These are phyloP conservation scores for Pharmacophagus antenor DNA, from an alignment of 2,888 invertebrate species.

Conservation along the genomic window DNA sequence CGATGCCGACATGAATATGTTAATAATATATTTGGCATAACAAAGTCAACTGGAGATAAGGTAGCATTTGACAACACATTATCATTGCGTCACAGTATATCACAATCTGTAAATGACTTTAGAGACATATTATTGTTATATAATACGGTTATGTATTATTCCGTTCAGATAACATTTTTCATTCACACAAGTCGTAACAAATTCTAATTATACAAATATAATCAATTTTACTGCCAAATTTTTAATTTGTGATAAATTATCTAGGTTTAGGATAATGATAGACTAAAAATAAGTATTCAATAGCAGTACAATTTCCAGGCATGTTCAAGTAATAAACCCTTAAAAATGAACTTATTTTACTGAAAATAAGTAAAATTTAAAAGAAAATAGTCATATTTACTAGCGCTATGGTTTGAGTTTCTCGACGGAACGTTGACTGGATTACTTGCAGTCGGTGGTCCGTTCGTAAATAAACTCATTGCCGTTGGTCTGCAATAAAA, in stretches of 20 bases:
- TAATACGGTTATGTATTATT: background rate
- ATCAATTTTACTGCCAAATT: too few species aligned
- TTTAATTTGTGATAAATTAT: too few species aligned
- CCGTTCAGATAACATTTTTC: background rate
- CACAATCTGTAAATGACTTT: background rate
- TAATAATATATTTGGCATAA: background rate
- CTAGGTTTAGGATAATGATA: too few species aligned
- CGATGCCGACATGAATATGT: too few species aligned
- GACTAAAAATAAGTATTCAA: too few species aligned
- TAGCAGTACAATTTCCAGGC: too few species aligned
- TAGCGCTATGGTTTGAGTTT: conserved; percentile 52
- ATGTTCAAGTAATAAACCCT: too few species aligned
- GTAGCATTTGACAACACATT: background rate
- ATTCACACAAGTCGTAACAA: too few species aligned
- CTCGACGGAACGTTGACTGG: conserved; percentile 83
- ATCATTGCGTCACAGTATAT: background rate
- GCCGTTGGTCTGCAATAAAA: conserved; percentile 79
- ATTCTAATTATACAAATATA: too few species aligned
- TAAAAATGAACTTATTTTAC: background rate
- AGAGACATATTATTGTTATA: background rate
- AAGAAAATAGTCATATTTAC: conserved; percentile 41
- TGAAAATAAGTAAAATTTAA: background rate
- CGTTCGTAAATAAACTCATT: conserved; percentile 82
- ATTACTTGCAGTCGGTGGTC: conserved; percentile 81
- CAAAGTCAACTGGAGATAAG: background rate